Base-by-base conservation (phyloP, 2,888 invertebrate genomes). In the Drosophila seclusa region DNA sequence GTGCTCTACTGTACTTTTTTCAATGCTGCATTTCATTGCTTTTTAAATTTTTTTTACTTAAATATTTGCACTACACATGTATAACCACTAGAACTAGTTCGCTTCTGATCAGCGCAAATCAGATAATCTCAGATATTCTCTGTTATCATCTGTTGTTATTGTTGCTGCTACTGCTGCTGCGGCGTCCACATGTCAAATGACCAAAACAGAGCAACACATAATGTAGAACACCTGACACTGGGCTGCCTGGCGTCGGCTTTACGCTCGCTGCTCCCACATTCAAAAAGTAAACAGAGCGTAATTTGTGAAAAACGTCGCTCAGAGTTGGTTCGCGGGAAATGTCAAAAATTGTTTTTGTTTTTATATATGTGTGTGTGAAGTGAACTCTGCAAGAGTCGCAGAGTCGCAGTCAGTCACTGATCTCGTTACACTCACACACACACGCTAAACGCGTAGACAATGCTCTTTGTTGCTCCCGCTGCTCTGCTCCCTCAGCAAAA, bases 251-350 rank as follows among this genome's bases (percentile, higher is more conserved):
- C 73, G 52, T 80, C 83, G 67, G 72, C 76, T 80, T 73, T 74
- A 67, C 55, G 55, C 68, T 57, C 57, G 68, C 63, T 80, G 66
- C 68, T 83, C 55, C 68, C 60, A 59, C 67, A 68, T 85, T 74
- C 81, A 87, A 87, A 87, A 87, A 77, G 87, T 87, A 87, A 87
- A 87, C 87, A 87, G 87, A 87, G 87, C 87, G 87, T 81, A 87
- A 87, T 85, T 85, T 85, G 78, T 67, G 73, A 79, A 54, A 86
- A 90, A 71, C 89, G 88, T 74, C 85, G 85, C 85, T 85, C 85
- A 85, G 85, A 85, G 85, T 78, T 61, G 76, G 76, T 61, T 24
- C 74, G 86, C 71, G 89, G 85, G 86, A 85, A 90, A 90, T 88
- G 90, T 90, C 90, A 88, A 85, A 85, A 84, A 80, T 75, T 74